Evolutionary conservation across 1,140 invertebrate species (phyloP).

Genomic region (Hormaphis cornu): DNA sequence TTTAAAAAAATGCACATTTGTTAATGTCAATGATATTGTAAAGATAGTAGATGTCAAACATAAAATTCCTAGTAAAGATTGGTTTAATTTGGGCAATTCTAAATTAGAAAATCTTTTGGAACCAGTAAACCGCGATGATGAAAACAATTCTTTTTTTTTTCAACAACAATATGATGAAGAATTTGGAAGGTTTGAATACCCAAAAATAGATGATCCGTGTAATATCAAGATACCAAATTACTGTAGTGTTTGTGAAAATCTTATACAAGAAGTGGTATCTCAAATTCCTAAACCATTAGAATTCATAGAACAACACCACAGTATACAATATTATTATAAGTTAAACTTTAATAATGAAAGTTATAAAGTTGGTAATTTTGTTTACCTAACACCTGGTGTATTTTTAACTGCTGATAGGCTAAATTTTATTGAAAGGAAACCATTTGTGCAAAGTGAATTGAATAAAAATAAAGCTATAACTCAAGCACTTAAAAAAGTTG

Average conservation of each 20-base stretch:
- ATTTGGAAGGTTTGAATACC: background rate
- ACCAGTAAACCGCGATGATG: background rate
- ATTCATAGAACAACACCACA: background rate
- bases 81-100: background rate
- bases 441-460: background rate
- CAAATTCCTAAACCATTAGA: background rate
- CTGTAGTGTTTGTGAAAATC: background rate
- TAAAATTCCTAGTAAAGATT: background rate
- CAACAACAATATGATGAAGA: background rate
- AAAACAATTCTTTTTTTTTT: slow-evolving; percentile 12
- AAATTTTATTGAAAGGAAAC: background rate
- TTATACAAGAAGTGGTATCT: background rate
- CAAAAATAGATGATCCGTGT: too few relatives aligned
- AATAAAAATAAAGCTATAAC: slow-evolving; percentile 40
- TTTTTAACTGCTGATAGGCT: background rate
- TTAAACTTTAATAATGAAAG: background rate
- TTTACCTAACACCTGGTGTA: background rate
- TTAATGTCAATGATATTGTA: background rate
- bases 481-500: slow-evolving; percentile 43
- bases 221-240: background rate
- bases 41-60: background rate
- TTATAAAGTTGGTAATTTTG: slow-evolving; percentile 20
- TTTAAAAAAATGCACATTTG: slow-evolving; percentile 61
- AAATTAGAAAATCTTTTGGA: background rate
- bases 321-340: slow-evolving; percentile 3